Evolutionary conservation across 2,888 invertebrate species (phyloP), one percentile per base, ranked within the genome.

Genomic region (Coleophora flavipennella): DNA sequence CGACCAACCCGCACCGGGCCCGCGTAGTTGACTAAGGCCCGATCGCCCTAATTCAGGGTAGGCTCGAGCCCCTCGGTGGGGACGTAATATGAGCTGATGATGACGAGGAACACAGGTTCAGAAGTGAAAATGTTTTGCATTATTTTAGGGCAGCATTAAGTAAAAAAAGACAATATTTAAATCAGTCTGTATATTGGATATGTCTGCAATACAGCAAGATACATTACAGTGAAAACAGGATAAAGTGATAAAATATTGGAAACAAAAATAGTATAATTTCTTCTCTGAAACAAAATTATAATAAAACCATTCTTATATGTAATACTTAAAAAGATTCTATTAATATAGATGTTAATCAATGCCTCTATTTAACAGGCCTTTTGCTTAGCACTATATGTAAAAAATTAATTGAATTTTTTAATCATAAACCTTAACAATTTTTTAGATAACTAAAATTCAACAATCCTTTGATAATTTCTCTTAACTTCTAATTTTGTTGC

Each of bases 181-280:
- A 85, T 85, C 85, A 85, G 85, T 85, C 85, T 85, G 85, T 85
- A 85, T 85, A 83, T 80, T 84, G 85, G 85, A 85, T 85, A 85
- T 85, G 85, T 85, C 78, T 85, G 85, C 80, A 85, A 85, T 84
- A 85, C 83, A 85, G 84, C 84, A 79, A 84, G 78, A 84, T 81
- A 81, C 75, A 81, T 74, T 81, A 81, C 77, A 81, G 77, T 83
- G 81, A 81, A 80, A 83, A 83, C 83, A 83, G 80, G 74, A 79
- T 78, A 63, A 63, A 76, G 74, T 79, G 77, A 81, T 81, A 81
- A 83, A 83, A 83, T 81, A 81, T 80, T 71, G 77, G 81, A 81
- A 83, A 83, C 83, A 81, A 81, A 81, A 83, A 81, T 83, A 83
- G 75, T 79, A 78, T 76, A 80, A 80, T 78, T 80, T 79, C 76